phyloP scores from a whole-genome alignment of 1,140 invertebrate genomes.

The Goniozus legneri region DNA sequence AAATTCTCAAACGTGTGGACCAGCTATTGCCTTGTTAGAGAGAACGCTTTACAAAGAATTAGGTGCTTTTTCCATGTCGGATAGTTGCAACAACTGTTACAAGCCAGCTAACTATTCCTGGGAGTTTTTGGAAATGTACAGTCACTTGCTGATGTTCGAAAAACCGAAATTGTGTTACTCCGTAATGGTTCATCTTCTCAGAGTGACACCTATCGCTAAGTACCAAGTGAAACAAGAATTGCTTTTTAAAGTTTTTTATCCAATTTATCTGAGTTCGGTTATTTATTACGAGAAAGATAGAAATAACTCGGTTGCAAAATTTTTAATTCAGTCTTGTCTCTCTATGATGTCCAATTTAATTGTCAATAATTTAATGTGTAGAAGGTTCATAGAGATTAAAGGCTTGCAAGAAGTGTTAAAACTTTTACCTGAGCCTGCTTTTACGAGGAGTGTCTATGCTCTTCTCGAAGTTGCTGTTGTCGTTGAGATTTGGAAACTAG shows the following conservation, averaged over 20 bases:
- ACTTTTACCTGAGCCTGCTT: constrained; percentile 54
- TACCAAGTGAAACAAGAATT: constrained; percentile 58
- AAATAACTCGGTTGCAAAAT: constrained; percentile 53
- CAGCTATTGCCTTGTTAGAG: constrained; percentile 55
- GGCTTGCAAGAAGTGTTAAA: constrained; percentile 58
- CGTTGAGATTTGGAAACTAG: constrained; percentile 58
- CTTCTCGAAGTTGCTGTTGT: constrained; percentile 62
- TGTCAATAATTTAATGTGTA: constrained; percentile 55
- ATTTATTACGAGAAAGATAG: constrained; percentile 44
- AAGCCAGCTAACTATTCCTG: constrained; percentile 45
- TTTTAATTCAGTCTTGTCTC: constrained; percentile 60
- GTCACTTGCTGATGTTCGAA: constrained; percentile 55
- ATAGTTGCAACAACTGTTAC: constrained; percentile 34
- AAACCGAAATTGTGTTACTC: constrained; percentile 58
- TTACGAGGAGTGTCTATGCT: constrained; percentile 59
- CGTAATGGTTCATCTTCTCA: constrained; percentile 59
- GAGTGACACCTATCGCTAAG: constrained; percentile 57
- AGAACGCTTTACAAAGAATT: constrained; percentile 60
- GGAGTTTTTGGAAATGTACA: constrained; percentile 61
- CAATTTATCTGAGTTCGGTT: constrained; percentile 59
- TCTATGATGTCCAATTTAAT: constrained; percentile 61
- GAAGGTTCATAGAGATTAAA: constrained; percentile 59
- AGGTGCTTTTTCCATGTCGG: constrained; percentile 42
- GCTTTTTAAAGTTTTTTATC: constrained; percentile 60
- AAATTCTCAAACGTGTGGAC: constrained; percentile 35